Base-by-base conservation (phyloP, 2,888 invertebrate species). In the Tenthredo distinguenda region DNA sequence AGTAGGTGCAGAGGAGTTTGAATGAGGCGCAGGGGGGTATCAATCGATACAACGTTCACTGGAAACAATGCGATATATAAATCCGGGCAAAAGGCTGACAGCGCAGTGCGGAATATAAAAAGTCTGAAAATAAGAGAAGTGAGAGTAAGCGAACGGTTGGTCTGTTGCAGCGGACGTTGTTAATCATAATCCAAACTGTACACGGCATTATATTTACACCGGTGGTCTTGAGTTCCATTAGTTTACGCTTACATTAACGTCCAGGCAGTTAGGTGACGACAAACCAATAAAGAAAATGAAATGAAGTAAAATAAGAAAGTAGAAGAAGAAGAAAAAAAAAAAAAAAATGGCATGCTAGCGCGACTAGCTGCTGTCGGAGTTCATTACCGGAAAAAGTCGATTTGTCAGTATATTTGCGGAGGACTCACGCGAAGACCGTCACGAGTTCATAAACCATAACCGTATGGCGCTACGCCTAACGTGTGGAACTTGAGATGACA, bases 41-140 rank as follows among this genome's bases (percentile, higher is more conserved):
- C 81, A 86, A 87, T 87, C 87, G 87, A 86, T 87, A 84, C 77
- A 71, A 84, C 85, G 87, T 83, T 72, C 65, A 83, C 58, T 77
- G 62, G 86, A 58, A 86, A 87, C 85, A 85, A 77, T 86, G 85
- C 85, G 85, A 65, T 85, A 82, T 71, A 85, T 85, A 82, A 85
- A 85, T 85, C 79, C 21, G 50, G 26, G 85, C 31, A 76, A 84
- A 84, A 74, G 74, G 62, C 58, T 62, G 58, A 58, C 84, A 55
- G 50, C 47, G 34, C 77, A 77, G 47, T 47, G 40, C 40, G 58
- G 21, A 65, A 37, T 68, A 79, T 65, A 65, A 77, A 77, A 85
- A 79, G 2, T 40, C 26, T 50, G 6, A 40, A 81, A 18, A 34
- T n/a, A 62, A 62, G 40, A 62, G 40, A 18, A 55, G 50, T 15